These are phyloP conservation scores for Morpho helenor DNA, from an alignment of 2,888 invertebrate genomes.

Conservation along the genomic window DNA sequence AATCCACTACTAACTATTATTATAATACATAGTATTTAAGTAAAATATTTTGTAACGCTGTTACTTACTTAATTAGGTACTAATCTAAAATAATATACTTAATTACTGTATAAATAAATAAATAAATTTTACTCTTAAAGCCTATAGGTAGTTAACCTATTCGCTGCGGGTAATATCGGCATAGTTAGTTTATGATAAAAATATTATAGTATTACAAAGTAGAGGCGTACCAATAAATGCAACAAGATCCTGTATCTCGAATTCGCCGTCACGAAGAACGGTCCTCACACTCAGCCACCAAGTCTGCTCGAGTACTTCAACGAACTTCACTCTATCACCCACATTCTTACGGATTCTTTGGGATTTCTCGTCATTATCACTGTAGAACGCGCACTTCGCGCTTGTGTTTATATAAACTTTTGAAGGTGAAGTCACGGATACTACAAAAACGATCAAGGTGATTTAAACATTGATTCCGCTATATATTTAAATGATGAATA, in stretches of 20 bases:
- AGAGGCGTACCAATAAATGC: slow-evolving; percentile 64
- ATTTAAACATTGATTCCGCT: slow-evolving; percentile 22
- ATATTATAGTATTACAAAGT: not conserved
- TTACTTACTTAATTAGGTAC: too few relatives aligned
- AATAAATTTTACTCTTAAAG: not conserved
- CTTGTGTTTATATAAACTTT: slow-evolving; percentile 73
- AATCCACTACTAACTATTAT: too few relatives aligned
- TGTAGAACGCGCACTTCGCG: slow-evolving; percentile 62
- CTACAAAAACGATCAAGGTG: slow-evolving; percentile 57
- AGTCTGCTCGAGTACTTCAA: slow-evolving; percentile 55
- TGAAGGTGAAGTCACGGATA: slow-evolving; percentile 78
- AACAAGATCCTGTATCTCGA: slow-evolving; percentile 75
- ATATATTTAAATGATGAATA: slow-evolving; percentile 9
- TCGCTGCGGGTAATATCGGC: too few relatives aligned
- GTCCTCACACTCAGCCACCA: slow-evolving; percentile 66
- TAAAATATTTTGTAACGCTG: too few relatives aligned
- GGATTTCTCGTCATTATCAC: slow-evolving; percentile 62
- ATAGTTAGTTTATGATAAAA: too few relatives aligned
- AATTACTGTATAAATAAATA: too few relatives aligned
- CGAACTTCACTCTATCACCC: slow-evolving; percentile 47
- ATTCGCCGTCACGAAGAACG: slow-evolving; percentile 57
- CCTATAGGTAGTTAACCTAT: not conserved
- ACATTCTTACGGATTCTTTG: slow-evolving; percentile 31
- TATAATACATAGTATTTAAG: too few relatives aligned
- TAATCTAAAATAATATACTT: too few relatives aligned